Evolutionary conservation across 2,797 vertebrate genomes (phyloP), one percentile per base, ranked within the genome.

Genomic region (Phyllotis vaccarum): DNA sequence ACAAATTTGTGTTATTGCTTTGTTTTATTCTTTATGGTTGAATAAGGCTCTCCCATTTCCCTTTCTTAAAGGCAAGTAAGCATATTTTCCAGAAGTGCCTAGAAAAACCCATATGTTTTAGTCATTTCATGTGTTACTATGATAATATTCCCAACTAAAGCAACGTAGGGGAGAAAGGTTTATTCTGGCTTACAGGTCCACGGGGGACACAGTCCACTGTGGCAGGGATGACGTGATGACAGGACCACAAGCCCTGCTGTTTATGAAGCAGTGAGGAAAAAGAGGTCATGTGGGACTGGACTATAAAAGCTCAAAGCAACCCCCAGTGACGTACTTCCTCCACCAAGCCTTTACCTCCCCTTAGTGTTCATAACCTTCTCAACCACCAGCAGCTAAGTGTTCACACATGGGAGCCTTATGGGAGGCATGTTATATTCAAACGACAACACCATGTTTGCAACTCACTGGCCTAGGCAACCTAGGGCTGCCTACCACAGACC

Each of bases 21-120:
- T 52, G 52, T 52, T 52, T 68, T 68, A 82, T 70, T 27, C 2
- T 31, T 40, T 58, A 43, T 2, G 5, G 27, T 37, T 31, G n/a
- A 87, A 72, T 56, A 70, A 70, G 70, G 40, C 27, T 74, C n/a
- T 93, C 12, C 40, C 22, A n/a, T 86, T 7, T n/a, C 9, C 75
- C 37, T 86, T 82, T 95, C 76, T 90, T 79, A 94, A 91, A 43
- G 43, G 16, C 64, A 49, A 46, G 68, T 52, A 86, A 86, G 37
- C 74, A 56, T 70, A 21, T 86, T 89, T 90, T 46, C 75, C 60
- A 78, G 16, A 78, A 86, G 37, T 14, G 37, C 66, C 9, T 62
- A 85, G 34, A 93, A 93, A 82, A 89, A 46, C 2, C 21, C 19
- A 49, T 22, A 3, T 34, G 29, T 5, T 49, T 85, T 24, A 22